Conservation (phyloP, 1,140 invertebrate species). For the Bursaphelenchus mucronatus region DNA sequence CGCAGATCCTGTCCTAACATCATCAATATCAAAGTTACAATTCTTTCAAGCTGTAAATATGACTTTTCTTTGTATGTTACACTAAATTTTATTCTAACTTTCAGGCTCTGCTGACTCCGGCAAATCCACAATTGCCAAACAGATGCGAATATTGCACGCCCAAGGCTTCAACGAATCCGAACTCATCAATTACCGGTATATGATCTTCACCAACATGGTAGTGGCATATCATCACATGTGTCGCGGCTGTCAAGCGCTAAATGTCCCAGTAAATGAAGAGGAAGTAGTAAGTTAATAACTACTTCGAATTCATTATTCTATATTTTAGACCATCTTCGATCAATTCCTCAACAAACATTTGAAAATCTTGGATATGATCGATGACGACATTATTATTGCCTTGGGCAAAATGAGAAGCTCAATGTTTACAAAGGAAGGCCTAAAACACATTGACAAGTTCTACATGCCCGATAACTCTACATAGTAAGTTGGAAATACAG, state of each 20-base stretch:
- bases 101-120: constrained; percentile 40
- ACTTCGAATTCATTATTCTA: not conserved
- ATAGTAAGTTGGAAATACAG: constrained; percentile 33
- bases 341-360: constrained; percentile 11
- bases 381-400: constrained; percentile 8
- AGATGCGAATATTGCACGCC: constrained; percentile 44
- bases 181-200: constrained; percentile 46
- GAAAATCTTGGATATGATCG: constrained; percentile 1
- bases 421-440: constrained; percentile 22
- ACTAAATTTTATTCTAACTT: constrained; percentile 17
- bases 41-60: not conserved
- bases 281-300: constrained; percentile 19
- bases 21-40: constrained; percentile 5
- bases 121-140: constrained; percentile 44
- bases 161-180: constrained; percentile 47
- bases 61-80: constrained; percentile 4
- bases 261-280: constrained; percentile 28
- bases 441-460: constrained; percentile 32
- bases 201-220: constrained; percentile 41
- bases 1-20: constrained; percentile 2
- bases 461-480: constrained; percentile 40
- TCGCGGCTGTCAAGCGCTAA: constrained; percentile 24
- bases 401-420: constrained; percentile 5
- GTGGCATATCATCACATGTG: constrained; percentile 36
- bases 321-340: constrained; percentile 5